These are phyloP conservation scores for Aspidiotus rigidus DNA, from an alignment of 2,888 invertebrate genomes.

Conservation along the genomic window DNA sequence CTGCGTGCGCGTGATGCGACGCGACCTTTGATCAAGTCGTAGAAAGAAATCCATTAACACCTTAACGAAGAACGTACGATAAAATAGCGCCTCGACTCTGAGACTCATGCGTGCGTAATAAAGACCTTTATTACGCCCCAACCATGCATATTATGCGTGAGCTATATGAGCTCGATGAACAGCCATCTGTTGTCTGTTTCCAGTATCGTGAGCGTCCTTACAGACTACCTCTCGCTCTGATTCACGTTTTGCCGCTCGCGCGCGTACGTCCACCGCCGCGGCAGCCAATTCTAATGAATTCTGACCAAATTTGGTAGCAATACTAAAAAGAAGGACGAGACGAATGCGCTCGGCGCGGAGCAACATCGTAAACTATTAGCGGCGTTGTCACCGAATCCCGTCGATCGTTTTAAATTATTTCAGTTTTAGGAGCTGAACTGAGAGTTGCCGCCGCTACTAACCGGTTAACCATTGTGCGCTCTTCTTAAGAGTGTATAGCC, in stretches of 20 bases:
- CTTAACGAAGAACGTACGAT: too few species aligned
- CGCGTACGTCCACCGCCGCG: background rate
- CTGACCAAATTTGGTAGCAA: background rate
- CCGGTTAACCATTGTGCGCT: constrained; percentile 25
- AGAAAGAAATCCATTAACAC: too few species aligned
- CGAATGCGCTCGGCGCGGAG: constrained; percentile 3
- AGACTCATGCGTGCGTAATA: background rate
- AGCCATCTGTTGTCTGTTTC: background rate
- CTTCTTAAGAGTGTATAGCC: constrained; percentile 6
- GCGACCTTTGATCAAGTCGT: too few species aligned
- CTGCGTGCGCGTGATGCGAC: too few species aligned
- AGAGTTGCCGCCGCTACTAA: constrained; percentile 15
- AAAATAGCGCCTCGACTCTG: too few species aligned
- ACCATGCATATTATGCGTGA: background rate
- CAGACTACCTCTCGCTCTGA: background rate
- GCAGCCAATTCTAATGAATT: constrained; percentile 1
- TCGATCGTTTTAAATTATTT: constrained; percentile 26
- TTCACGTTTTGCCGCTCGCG: too few species aligned
- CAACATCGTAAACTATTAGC: constrained; percentile 31
- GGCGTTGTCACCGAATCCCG: constrained; percentile 23
- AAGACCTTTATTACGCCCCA: constrained; percentile 4
- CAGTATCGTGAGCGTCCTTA: background rate
- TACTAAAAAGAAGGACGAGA: background rate
- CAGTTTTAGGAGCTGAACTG: constrained; percentile 9
- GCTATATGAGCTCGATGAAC: background rate